These are phyloP conservation scores for Chaetophractus vellerosus DNA, from an alignment of 2,797 vertebrate genomes.

Conservation along the genomic window DNA sequence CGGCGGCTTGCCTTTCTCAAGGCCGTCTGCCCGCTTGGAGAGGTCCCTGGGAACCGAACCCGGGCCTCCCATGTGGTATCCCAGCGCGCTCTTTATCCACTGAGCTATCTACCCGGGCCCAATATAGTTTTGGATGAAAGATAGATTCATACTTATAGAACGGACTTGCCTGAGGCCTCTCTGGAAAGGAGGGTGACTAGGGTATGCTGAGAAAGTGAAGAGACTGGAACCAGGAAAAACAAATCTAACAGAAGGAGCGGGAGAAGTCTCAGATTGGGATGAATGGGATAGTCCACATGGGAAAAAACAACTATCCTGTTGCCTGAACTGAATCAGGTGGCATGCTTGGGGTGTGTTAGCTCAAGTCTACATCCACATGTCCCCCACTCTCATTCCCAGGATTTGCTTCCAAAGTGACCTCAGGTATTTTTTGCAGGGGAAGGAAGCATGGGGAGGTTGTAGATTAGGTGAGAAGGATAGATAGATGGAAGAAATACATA, in stretches of 20 bases:
- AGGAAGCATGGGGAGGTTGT: not conserved
- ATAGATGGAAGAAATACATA: not conserved
- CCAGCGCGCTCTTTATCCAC: too few relatives aligned
- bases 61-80: too few relatives aligned
- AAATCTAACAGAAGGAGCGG: not conserved
- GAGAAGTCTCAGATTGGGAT: not conserved
- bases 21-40: too few relatives aligned
- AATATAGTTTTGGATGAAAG: slow-evolving; percentile 55
- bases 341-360: not conserved
- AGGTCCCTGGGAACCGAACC: too few relatives aligned
- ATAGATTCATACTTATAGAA: slow-evolving; percentile 45
- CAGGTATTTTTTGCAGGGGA: not conserved
- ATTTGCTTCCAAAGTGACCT: slow-evolving; percentile 27
- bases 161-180: not conserved
- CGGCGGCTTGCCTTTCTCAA: too few relatives aligned
- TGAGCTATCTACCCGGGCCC: too few relatives aligned
- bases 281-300: not conserved
- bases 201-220: not conserved
- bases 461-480: not conserved
- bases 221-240: not conserved
- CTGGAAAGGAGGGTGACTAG: not conserved
- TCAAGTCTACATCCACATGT: not conserved
- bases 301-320: not conserved
- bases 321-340: not conserved
- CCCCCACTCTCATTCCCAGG: not conserved